Conservation (phyloP, 2,797 vertebrate genomes). For the Hydrocynus forskahlii region DNA sequence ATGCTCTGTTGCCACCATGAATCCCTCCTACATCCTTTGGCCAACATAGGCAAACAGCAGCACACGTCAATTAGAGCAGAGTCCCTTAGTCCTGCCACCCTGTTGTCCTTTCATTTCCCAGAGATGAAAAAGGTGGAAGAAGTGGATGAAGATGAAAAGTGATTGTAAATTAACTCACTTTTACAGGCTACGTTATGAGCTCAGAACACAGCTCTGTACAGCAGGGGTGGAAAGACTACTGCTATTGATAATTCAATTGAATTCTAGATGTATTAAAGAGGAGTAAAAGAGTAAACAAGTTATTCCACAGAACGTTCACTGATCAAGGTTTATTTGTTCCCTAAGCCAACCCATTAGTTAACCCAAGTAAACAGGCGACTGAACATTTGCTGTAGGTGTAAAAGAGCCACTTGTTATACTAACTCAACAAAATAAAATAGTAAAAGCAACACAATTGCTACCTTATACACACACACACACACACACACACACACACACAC, state of each 20-base stretch:
- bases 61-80: constrained; percentile 6
- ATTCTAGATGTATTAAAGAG: no score
- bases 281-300: not conserved
- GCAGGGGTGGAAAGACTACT: no score
- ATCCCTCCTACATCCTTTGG: not conserved
- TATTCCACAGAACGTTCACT: not conserved
- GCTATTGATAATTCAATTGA: no score
- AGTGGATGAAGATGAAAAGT: not conserved
- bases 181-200: not conserved
- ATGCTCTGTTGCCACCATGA: not conserved
- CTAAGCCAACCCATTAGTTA: no score
- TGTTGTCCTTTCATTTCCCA: constrained; percentile 3
- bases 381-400: not conserved
- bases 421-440: no score
- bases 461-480: no score
- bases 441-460: no score
- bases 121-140: constrained; percentile 2
- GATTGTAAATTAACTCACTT: constrained; percentile 19
- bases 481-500: no score
- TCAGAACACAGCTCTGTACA: not conserved
- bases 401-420: no score
- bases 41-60: not conserved
- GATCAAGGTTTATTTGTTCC: no score
- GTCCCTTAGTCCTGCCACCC: not conserved
- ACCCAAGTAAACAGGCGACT: not conserved